phyloP scores from a whole-genome alignment of 1,140 invertebrate genomes.

The Nephotettix cincticeps region DNA sequence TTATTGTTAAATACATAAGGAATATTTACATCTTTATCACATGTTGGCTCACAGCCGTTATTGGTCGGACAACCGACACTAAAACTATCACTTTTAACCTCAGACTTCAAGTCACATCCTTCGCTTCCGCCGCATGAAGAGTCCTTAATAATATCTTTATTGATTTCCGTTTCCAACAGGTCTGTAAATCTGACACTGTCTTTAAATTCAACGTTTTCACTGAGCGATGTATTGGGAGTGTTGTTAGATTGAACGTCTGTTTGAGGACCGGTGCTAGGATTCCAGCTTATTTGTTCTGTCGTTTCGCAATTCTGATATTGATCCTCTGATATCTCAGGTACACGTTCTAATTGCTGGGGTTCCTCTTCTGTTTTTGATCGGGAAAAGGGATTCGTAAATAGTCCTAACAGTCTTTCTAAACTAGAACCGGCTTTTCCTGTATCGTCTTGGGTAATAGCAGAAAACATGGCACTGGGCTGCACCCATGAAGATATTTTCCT shows the following conservation, averaged over 20 bases:
- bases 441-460: constrained; percentile 22
- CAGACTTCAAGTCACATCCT: background rate
- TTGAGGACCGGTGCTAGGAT: background rate
- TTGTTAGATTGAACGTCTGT: background rate
- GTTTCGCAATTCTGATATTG: constrained; percentile 17
- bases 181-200: background rate
- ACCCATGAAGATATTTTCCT: constrained; percentile 38
- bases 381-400: constrained; percentile 40
- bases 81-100: background rate
- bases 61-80: background rate
- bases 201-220: background rate
- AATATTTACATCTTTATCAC: constrained; percentile 19
- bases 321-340: constrained; percentile 25
- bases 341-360: background rate
- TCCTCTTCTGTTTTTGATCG: constrained; percentile 24
- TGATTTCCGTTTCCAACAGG: background rate
- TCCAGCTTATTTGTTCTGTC: no score
- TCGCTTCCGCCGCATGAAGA: background rate
- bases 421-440: constrained; percentile 32
- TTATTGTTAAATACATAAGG: constrained; percentile 11
- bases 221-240: background rate
- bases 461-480: constrained; percentile 17
- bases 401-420: constrained; percentile 41
- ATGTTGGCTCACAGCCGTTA: constrained; percentile 6
- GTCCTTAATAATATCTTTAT: background rate